Evolutionary conservation across 2,888 invertebrate species (phyloP), one percentile per base, ranked within the genome.

Genomic region (Ophion obscuratus): DNA sequence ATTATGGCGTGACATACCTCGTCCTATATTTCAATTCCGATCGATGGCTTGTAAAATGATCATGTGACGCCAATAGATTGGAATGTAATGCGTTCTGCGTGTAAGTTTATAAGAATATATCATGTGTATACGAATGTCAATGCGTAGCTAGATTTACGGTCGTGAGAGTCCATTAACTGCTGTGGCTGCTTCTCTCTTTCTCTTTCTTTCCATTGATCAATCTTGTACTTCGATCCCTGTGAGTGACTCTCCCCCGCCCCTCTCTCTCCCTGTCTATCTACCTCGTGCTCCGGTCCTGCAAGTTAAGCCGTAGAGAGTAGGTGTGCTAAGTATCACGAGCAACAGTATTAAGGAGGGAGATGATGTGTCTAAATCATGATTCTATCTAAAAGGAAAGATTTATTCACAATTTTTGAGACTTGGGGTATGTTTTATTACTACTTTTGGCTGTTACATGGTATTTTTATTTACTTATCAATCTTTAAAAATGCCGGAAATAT

Each of bases 61-160:
- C 85, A 84, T 83, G 81, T 89, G 91, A 91, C 90, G 91, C 81
- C 84, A 84, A 79, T 66, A 85, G 87, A 85, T 87, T 83, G 91
- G 92, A 92, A 92, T 92, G 92, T 88, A 88, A 90, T 86, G 88
- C 76, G 81, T 80, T 76, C 68, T 81, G 78, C 59, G 67, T 74
- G 59, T 79, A 77, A 73, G 71, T 40, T 62, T 74, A 64, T 47
- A 53, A 73, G 61, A 74, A 74, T 40, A 44, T 62, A 7, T 20
- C 47, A 71, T 71, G 70, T 83, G 67, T 77, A 67, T 80, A 85
- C 73, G 67, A 74, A 79, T 70, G 76, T 84, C 57, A 57, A 80
- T 70, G 85, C 57, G 86, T 79, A 74, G 85, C 67, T 86, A 53
- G 68, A 83, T 87, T 75, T 76, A 83, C 57, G 57, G 59, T 36